Evolutionary conservation across 2,888 invertebrate genomes (phyloP), one percentile per base, ranked within the genome.

Genomic region (Hydropsyche betteni): DNA sequence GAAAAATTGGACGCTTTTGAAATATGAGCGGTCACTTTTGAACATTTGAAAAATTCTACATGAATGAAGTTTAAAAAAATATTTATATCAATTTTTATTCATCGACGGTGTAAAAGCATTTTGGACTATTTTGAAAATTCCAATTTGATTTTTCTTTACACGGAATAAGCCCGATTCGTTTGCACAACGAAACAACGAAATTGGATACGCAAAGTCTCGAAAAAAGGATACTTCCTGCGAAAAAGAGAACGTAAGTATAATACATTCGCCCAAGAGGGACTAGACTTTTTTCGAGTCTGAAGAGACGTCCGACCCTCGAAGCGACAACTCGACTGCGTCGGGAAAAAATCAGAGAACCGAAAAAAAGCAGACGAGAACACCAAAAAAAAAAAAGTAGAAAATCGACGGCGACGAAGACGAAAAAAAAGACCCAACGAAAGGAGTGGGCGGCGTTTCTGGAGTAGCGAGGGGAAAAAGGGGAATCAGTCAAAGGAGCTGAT

Each of bases 401-500:
- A 24, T 24, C 24, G 24, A 24, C 24, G 24, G 2, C 24, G 24
- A 24, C 24, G 24, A 24, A 44, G 44, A 44, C 10, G 10, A 44
- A 44, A 44, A 44, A 44, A 10, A 44, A 10, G 44, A 44, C 10
- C 24, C 24, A 55, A 2, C 7, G 5, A 33, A 16, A 61, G 33
- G 33, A 61, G 61, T 61, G 33, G 61, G 61, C 33, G 61, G 34
- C 5, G 44, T 44, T 44, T 44, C 44, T 44, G 10, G 64, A 36
- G 6, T 24, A 36, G 34, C 12, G n/a, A 64, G 64, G 24, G 24
- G 64, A 36, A 34, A 58, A 72, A 64, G 33, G 64, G 55, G 50
- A 14, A 50, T 33, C 70, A 8, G 70, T 53, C 51, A 70, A 70
- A 70, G 44, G 52, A 69, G 69, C 44, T 69, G 69, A 69, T 24